Evolutionary conservation across 2,888 invertebrate species (phyloP), one percentile per base, ranked within the genome.

Genomic region (Tiliacea aurago): DNA sequence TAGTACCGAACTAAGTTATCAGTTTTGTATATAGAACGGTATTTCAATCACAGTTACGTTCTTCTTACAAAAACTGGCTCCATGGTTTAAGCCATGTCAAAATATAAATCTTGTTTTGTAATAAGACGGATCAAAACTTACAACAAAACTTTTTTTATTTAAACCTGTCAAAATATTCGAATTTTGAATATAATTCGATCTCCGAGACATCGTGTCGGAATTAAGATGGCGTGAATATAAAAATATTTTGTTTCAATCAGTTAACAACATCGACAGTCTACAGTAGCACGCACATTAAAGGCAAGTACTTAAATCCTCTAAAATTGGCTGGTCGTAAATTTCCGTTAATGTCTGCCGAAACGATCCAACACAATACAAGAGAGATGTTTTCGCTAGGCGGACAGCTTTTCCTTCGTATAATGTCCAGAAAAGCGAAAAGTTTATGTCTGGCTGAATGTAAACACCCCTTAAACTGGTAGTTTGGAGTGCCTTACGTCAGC

Each of bases 251-350:
- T 78, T 79, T 78, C 76, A 77, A 82, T 85, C 84, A 86, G 83
- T 88, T 88, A 84, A 84, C 80, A 86, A 86, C 72, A 76, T 81
- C 83, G 80, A 83, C 85, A 58, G 45, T 73, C 33, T 81, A 45
- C 73, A 80, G 82, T 77, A 81, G 84, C 84, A 86, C 80, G 85
- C 81, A 86, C 89, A 88, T 92, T 90, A 91, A 89, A 86, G 86
- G 87, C 87, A 28, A 89, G 89, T 91, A 92, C 91, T 93, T 91
- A 93, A 93, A 91, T 90, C 90, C 89, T 90, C 91, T 92, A 91
- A 94, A 93, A 93, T 92, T 92, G 93, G 89, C 87, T 84, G 84
- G 81, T 86, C 89, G 88, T 93, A 93, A 94, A 93, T 93, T 91
- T 83, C 77, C 80, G 84, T 92, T 93, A 93, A 93, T 92, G 93